Evolutionary conservation across 2,797 vertebrate genomes (phyloP).

Genomic region (Prunella strophiata): DNA sequence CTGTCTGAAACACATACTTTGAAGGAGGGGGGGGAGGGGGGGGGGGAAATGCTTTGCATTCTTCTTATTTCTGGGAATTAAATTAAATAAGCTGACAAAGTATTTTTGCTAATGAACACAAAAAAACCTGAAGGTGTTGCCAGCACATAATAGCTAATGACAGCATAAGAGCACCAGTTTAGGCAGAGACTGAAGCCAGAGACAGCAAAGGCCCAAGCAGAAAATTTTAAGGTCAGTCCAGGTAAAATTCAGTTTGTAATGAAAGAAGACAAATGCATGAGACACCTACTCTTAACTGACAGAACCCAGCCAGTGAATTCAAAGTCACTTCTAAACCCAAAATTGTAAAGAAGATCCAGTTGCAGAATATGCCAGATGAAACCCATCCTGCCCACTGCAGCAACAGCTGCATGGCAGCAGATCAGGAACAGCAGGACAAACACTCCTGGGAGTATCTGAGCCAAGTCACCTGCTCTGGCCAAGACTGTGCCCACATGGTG

Average conservation of each 20-base stretch:
- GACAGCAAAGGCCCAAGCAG: not conserved
- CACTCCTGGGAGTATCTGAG: not conserved
- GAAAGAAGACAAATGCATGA: not conserved
- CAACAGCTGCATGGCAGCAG: not conserved
- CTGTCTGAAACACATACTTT: not conserved
- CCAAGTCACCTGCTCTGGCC: not conserved
- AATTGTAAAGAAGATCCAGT: not conserved
- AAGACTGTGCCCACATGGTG: not conserved
- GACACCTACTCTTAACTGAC: not conserved
- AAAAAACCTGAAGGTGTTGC: not conserved
- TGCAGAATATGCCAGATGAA: not conserved
- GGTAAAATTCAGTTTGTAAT: not conserved
- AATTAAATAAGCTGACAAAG: not conserved
- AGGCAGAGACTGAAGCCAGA: not conserved
- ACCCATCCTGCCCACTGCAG: not conserved
- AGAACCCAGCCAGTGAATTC: not conserved
- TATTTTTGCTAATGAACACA: not conserved
- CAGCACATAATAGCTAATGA: not conserved
- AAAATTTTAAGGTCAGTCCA: not conserved
- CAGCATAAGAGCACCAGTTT: not conserved
- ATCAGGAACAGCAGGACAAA: not conserved
- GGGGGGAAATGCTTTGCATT: not conserved
- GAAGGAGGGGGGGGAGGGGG: rapidly evolving
- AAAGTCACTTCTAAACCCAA: not conserved
- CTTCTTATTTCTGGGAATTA: not conserved